Evolutionary conservation across 2,797 vertebrate genomes (phyloP).

Genomic region (Kryptopterus vitreolus): DNA sequence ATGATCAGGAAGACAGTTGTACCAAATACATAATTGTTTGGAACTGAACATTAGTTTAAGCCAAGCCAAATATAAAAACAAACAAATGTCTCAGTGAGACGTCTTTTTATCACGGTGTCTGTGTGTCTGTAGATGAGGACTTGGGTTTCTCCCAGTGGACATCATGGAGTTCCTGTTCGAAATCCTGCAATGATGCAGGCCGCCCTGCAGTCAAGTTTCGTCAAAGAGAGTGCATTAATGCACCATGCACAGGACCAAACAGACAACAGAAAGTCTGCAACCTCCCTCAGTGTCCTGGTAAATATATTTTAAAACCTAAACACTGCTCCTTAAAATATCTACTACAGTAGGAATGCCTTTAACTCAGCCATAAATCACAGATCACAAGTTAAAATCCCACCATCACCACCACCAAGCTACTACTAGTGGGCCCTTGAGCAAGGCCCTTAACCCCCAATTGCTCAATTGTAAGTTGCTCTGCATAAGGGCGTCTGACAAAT

Average conservation of each 20-base stretch:
- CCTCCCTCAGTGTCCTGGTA: constrained; percentile 83
- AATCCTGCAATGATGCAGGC: constrained; percentile 74
- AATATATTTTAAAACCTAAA: background rate
- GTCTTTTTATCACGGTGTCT: background rate
- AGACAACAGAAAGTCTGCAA: constrained; percentile 82
- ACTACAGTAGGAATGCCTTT: background rate
- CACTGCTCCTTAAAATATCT: background rate
- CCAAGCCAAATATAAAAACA: background rate
- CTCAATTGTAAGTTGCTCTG: too few relatives aligned
- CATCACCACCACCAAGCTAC: too few relatives aligned
- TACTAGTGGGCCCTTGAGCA: too few relatives aligned
- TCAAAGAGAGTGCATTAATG: constrained; percentile 69
- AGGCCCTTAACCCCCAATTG: too few relatives aligned
- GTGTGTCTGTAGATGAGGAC: constrained; percentile 68
- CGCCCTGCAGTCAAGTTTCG: constrained; percentile 75
- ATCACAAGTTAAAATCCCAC: too few relatives aligned
- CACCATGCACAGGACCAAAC: constrained; percentile 71
- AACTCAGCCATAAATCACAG: too few relatives aligned
- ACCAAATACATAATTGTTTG: background rate
- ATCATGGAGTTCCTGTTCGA: constrained; percentile 79
- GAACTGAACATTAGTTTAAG: background rate
- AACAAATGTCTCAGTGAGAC: background rate
- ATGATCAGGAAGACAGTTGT: too few relatives aligned
- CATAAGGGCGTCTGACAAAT: too few relatives aligned
- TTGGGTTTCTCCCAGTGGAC: constrained; percentile 77